Conservation (phyloP, 1,140 invertebrate species). For the Phenacoccus solenopsis region DNA sequence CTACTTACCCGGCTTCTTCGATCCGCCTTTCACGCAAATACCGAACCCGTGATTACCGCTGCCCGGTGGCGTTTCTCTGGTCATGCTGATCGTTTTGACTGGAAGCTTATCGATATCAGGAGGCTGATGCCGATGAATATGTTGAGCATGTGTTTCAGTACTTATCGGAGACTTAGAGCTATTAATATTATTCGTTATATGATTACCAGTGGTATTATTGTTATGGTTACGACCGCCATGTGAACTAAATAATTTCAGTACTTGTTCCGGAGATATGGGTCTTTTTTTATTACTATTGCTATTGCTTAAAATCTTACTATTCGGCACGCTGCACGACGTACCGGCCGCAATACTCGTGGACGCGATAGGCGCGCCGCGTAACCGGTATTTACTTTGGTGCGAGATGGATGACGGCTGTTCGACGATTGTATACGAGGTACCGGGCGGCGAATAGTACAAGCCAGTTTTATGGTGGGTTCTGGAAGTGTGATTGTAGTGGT, state of each 20-base stretch:
- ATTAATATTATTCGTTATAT: conserved; percentile 26
- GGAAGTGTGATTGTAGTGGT: conserved; percentile 30
- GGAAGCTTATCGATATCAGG: conserved; percentile 56
- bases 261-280: conserved; percentile 31
- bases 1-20: conserved; percentile 67
- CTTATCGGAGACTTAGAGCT: conserved; percentile 5
- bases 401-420: conserved; percentile 52
- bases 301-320: conserved; percentile 14
- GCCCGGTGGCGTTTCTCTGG: conserved; percentile 45
- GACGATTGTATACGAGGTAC: conserved; percentile 72
- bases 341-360: background rate
- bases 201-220: conserved; percentile 40
- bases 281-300: conserved; percentile 26
- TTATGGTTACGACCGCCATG: conserved; percentile 28
- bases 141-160: conserved; percentile 13
- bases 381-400: background rate
- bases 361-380: background rate
- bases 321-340: conserved; percentile 16
- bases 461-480: conserved; percentile 26
- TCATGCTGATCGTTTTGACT: conserved; percentile 70
- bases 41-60: conserved; percentile 68
- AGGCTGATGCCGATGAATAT: conserved; percentile 37
- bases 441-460: conserved; percentile 42
- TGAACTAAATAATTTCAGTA: conserved; percentile 30
- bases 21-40: conserved; percentile 73